phyloP scores from a whole-genome alignment of 2,888 invertebrate genomes.

The Agrotis ipsilon region DNA sequence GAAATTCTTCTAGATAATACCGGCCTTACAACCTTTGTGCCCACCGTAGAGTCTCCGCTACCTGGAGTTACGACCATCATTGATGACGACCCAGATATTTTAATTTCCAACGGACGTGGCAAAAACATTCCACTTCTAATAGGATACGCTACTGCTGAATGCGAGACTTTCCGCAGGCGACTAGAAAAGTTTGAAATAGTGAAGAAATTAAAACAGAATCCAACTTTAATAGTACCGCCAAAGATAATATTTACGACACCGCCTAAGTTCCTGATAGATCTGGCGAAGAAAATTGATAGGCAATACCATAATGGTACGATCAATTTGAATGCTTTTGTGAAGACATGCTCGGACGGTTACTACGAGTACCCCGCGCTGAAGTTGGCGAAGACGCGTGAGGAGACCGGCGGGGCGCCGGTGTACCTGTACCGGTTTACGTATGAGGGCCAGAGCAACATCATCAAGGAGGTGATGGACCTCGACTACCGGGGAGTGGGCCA shows the following conservation, averaged over 20 bases:
- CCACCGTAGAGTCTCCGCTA: conserved; percentile 79
- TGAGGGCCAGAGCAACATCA: conserved; percentile 84
- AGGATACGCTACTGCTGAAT: conserved; percentile 82
- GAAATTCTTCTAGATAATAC: conserved; percentile 71
- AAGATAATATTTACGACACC: conserved; percentile 69
- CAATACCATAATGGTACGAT: conserved; percentile 75
- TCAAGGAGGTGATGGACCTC: conserved; percentile 80
- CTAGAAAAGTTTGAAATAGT: conserved; percentile 76
- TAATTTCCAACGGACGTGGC: conserved; percentile 77
- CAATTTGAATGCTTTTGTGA: conserved; percentile 74
- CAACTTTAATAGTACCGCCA: conserved; percentile 71
- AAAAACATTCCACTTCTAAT: conserved; percentile 79
- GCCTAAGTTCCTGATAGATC: conserved; percentile 56
- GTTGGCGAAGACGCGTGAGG: conserved; percentile 69
- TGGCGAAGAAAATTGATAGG: conserved; percentile 68
- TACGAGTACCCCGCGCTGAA: conserved; percentile 81
- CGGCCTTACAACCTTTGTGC: conserved; percentile 79
- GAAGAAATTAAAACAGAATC: conserved; percentile 68
- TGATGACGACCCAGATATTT: conserved; percentile 79
- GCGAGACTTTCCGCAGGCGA: conserved; percentile 78
- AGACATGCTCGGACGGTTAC: conserved; percentile 76
- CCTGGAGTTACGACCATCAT: conserved; percentile 80
- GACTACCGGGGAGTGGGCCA: conserved; percentile 90
- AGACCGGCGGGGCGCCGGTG: conserved; percentile 79
- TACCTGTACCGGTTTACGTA: conserved; percentile 91